A percentile compares a stretch with the other conserved stretches of the same genome.
Evolutionary conservation across 2,888 invertebrate species (phyloP).

Genomic region (Epinotia bilunana): DNA sequence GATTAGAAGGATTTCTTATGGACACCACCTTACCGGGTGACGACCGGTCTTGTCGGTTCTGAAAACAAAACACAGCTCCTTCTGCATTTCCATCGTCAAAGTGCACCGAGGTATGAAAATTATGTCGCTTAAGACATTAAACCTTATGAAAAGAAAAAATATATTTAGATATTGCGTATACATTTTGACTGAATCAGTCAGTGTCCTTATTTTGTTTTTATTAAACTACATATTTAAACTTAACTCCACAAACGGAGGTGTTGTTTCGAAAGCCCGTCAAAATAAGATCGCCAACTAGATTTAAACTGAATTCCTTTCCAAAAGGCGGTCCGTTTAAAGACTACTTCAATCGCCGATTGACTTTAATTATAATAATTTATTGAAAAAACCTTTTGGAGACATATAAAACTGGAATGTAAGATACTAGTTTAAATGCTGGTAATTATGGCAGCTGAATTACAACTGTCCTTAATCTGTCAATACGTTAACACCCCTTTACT

Average conservation of each 20-base stretch:
- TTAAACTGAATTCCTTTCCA: conserved; percentile 1
- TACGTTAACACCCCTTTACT: conserved; percentile 1
- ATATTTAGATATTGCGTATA: too few species aligned
- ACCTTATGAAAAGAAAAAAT: too few species aligned
- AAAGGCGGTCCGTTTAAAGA: conserved; percentile 16
- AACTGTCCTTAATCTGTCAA: conserved; percentile 4
- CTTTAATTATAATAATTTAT: conserved; percentile 40
- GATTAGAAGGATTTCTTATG: too few species aligned
- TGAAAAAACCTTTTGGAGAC: conserved; percentile 32
- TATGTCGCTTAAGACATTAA: too few species aligned
- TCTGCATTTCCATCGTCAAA: too few species aligned
- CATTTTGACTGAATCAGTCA: background rate
- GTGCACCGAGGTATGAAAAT: too few species aligned
- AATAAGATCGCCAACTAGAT: background rate
- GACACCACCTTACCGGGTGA: too few species aligned
- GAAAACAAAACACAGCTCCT: too few species aligned
- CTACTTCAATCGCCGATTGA: background rate
- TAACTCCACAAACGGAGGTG: background rate
- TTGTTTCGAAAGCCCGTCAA: conserved; percentile 1
- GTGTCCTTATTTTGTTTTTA: background rate
- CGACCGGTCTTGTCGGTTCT: too few species aligned
- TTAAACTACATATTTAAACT: background rate
- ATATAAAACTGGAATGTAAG: conserved; percentile 34
- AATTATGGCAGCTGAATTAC: conserved; percentile 26
- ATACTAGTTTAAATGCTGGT: conserved; percentile 34